phyloP scores from a whole-genome alignment of 2,797 vertebrate genomes.

The Graptemys geographica region DNA sequence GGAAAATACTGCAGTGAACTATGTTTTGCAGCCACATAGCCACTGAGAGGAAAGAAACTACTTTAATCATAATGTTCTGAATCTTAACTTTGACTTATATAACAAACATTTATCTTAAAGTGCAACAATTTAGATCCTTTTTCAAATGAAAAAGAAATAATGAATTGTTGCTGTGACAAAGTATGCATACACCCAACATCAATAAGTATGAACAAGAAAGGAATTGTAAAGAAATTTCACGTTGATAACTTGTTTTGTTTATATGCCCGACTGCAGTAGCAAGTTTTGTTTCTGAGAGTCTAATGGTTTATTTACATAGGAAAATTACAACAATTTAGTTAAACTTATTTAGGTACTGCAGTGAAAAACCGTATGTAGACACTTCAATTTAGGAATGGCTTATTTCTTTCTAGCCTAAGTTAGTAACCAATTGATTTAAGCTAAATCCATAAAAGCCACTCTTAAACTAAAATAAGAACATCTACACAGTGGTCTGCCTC shows the following conservation, averaged over 20 bases:
- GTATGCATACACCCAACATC: neutral
- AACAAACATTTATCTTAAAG: neutral
- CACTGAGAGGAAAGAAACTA: neutral
- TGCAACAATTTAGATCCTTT: neutral
- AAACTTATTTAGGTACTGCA: neutral
- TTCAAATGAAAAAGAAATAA: neutral
- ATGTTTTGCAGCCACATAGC: constrained; percentile 37
- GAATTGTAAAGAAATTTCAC: neutral
- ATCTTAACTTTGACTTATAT: constrained; percentile 21
- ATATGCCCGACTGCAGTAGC: neutral
- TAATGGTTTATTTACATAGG: neutral
- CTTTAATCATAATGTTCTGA: neutral
- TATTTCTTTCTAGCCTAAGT: neutral
- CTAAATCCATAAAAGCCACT: neutral
- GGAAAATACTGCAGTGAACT: constrained; percentile 55
- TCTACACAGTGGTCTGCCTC: neutral
- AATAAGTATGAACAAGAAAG: neutral
- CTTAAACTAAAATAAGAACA: neutral
- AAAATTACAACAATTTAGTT: neutral
- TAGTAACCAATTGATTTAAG: neutral
- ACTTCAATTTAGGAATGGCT: neutral
- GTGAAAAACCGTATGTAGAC: neutral
- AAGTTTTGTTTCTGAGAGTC: neutral
- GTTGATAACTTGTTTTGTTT: neutral
- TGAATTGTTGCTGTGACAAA: neutral